Base-by-base conservation (phyloP, 2,888 invertebrate species). In the Acronicta psi region DNA sequence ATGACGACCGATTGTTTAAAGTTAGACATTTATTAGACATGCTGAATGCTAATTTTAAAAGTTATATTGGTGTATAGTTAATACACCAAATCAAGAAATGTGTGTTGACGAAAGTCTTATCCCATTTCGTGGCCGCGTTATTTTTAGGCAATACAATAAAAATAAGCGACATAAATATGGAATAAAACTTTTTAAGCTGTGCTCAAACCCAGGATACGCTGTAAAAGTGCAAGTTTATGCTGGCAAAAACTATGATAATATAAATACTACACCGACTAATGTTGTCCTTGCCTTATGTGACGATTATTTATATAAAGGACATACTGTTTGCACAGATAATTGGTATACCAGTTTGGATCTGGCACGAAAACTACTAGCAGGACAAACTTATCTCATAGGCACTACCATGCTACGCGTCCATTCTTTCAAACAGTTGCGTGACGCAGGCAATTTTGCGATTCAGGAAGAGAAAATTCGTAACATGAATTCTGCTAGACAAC, bases 351-450 rank as follows among this genome's bases (percentile, higher is more conserved):
- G 74, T 69, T 47, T 79, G 18, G 68, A 73, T 36, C 57, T 78
- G 75, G 52, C 71, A 43, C 59, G 74, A 43, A 63, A 74, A 38
- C 59, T 80, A 57, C 38, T 77, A 45, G 49, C 47, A 11, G 63
- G 65, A 59, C 64, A 76, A 37, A 78, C 73, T 20, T 72, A 80
- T 52, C 59, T 80, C 38, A 63, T 77, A 37, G 78, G 80, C 44
- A 82, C 78, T 77, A 57, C 80, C 79, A n/a, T n/a, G n/a, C n/a
- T n/a, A n/a, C n/a, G n/a, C n/a, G n/a, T n/a, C n/a, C n/a, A n/a
- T n/a, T n/a, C n/a, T n/a, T n/a, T 46, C 56, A 65, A 45, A 55
- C 68, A 41, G 76, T 84, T 38, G 58, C n/a, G n/a, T n/a, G n/a
- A n/a, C n/a, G n/a, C n/a, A n/a, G n/a, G n/a, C n/a, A n/a, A n/a